These are phyloP conservation scores for Esox masquinongy DNA, from an alignment of 2,797 vertebrate species.

Conservation along the genomic window DNA sequence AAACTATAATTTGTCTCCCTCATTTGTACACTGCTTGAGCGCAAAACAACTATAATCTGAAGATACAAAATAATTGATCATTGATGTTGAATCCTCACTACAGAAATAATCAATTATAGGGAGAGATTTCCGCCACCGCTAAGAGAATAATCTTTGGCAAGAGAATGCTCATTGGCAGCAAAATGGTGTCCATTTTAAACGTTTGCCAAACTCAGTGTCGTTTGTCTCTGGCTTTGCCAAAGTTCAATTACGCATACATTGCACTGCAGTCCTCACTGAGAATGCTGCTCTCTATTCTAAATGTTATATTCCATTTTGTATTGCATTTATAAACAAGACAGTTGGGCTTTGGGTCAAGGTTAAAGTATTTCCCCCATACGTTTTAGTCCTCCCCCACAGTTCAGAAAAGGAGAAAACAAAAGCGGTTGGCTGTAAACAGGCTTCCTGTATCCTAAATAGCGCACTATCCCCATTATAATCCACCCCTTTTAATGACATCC, in stretches of 20 bases:
- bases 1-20: too few relatives aligned
- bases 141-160: too few relatives aligned
- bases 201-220: too few relatives aligned
- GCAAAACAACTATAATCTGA: too few relatives aligned
- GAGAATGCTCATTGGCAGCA: too few relatives aligned
- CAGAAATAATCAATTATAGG: too few relatives aligned
- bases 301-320: slow-evolving; percentile 36
- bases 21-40: too few relatives aligned
- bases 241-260: neutral
- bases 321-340: slow-evolving; percentile 23
- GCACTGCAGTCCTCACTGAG: slow-evolving; percentile 47
- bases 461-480: neutral
- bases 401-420: slow-evolving; percentile 56
- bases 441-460: neutral
- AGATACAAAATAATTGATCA: too few relatives aligned
- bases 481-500: neutral
- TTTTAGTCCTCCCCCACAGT: neutral
- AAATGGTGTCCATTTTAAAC: too few relatives aligned
- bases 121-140: too few relatives aligned
- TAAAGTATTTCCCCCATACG: slow-evolving; percentile 39
- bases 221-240: neutral
- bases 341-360: slow-evolving; percentile 56
- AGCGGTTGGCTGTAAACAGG: slow-evolving; percentile 54
- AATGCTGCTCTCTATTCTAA: slow-evolving; percentile 55
- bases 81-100: too few relatives aligned